Percentiles rank a stretch among this genome's conserved stretches.
These are phyloP conservation scores for Corydoras maculifer DNA, from an alignment of 2,113 vertebrate genomes.

Conservation along the genomic window DNA sequence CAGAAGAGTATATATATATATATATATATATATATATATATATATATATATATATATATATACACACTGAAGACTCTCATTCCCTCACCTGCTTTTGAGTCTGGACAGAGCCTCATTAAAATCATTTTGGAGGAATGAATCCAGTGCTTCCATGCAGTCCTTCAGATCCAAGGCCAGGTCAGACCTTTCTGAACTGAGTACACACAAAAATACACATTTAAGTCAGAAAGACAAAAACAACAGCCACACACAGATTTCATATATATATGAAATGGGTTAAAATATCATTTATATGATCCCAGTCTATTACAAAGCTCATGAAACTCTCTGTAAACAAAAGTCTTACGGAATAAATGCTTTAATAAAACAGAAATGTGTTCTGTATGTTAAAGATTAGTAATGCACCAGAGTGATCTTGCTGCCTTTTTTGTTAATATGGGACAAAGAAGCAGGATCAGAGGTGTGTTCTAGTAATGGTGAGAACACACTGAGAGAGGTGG, in stretches of 20 bases:
- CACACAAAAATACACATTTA: slow-evolving; percentile 4
- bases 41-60: no score
- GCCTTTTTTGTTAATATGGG: slow-evolving; percentile 13
- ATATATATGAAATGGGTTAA: no score
- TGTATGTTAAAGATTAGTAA: not conserved
- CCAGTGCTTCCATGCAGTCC: slow-evolving; percentile 88
- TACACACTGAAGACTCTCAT: no score
- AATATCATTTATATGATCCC: no score
- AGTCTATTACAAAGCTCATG: no score
- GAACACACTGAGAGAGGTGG: not conserved
- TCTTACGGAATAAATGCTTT: not conserved
- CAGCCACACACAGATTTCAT: not conserved
- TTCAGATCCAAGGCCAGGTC: slow-evolving; percentile 79
- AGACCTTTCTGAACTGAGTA: slow-evolving; percentile 64
- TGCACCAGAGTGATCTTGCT: slow-evolving; percentile 11
- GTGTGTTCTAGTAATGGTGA: slow-evolving; percentile 3
- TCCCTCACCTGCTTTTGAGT: slow-evolving; percentile 78
- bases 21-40: no score
- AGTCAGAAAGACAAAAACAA: not conserved
- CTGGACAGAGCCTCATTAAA: slow-evolving; percentile 84
- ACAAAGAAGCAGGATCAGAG: not conserved
- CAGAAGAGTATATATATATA: no score
- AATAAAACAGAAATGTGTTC: not conserved
- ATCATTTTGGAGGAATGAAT: slow-evolving; percentile 89
- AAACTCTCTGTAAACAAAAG: no score